Evolutionary conservation across 2,113 vertebrate species (phyloP).

Genomic region (Anas platyrhynchos): DNA sequence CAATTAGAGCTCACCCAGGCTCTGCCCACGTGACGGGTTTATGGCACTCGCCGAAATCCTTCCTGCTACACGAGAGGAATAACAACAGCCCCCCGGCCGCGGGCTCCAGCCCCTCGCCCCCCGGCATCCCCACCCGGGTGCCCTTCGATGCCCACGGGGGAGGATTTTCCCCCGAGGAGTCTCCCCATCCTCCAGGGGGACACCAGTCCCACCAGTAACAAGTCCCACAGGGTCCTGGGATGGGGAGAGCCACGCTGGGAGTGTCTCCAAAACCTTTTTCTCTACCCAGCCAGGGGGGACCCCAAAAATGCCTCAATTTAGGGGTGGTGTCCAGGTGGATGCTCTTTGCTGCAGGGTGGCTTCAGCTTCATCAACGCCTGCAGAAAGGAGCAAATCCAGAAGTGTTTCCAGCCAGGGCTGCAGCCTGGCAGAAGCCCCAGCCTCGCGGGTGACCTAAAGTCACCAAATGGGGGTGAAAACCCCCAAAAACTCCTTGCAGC

Average conservation of each 20-base stretch:
- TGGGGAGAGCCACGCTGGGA: neutral
- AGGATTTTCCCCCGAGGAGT: neutral
- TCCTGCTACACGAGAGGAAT: constrained; percentile 66
- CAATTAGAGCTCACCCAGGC: constrained; percentile 71
- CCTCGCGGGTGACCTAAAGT: neutral
- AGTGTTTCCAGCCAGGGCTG: accelerated
- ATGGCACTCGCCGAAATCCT: constrained; percentile 59
- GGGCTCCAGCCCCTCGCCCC: neutral
- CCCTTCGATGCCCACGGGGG: neutral
- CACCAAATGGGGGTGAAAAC: neutral
- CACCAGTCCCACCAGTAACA: neutral
- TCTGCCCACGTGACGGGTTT: constrained; percentile 57
- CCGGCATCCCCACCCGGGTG: accelerated
- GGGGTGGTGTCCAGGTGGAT: accelerated
- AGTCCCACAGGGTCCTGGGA: accelerated
- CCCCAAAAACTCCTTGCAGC: neutral
- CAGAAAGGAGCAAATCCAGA: neutral
- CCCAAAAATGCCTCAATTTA: accelerated
- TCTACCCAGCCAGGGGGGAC: neutral
- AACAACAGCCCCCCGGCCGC: neutral
- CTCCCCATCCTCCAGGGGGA: neutral
- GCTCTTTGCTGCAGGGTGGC: accelerated
- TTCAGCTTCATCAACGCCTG: neutral
- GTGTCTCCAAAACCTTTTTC: neutral
- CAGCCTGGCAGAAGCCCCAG: neutral